These are phyloP conservation scores for Platorchestia sp. DNA, from an alignment of 1,140 invertebrate species.

Conservation along the genomic window DNA sequence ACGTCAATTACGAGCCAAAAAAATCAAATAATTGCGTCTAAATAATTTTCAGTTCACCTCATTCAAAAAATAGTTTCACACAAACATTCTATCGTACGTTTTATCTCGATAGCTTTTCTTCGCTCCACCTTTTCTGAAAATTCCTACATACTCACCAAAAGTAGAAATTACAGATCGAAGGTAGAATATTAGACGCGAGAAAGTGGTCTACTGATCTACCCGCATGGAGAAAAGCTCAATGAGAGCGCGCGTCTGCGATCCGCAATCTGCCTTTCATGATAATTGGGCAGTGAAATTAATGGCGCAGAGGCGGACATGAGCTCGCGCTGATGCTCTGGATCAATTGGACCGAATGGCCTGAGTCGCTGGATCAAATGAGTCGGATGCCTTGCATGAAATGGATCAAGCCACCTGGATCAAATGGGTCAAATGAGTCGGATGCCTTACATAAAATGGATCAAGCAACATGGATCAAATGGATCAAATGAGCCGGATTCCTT, in stretches of 20 bases:
- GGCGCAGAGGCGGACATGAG: not conserved
- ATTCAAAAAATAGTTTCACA: too few relatives aligned
- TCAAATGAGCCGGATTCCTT: too few relatives aligned
- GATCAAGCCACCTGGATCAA: not conserved
- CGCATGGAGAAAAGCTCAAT: not conserved
- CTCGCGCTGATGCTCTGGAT: not conserved
- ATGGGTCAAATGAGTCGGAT: not conserved
- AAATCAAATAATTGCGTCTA: too few relatives aligned
- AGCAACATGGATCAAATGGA: too few relatives aligned
- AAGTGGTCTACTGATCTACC: not conserved
- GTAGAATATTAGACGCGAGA: not conserved
- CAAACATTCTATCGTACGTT: too few relatives aligned
- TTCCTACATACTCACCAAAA: too few relatives aligned
- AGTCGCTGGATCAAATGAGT: not conserved
- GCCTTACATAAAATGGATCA: too few relatives aligned
- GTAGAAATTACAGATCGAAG: too few relatives aligned
- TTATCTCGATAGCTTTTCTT: too few relatives aligned
- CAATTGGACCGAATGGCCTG: not conserved
- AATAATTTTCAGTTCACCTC: too few relatives aligned
- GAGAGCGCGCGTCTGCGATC: not conserved
- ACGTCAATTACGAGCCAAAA: too few relatives aligned
- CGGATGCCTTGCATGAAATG: not conserved
- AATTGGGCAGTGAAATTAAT: not conserved
- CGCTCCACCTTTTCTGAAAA: too few relatives aligned
- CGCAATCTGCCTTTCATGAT: not conserved